Percentiles rank a stretch among this genome's conserved stretches.
Evolutionary conservation across 2,797 vertebrate species (phyloP).

Genomic region (Pangasius macronema): DNA sequence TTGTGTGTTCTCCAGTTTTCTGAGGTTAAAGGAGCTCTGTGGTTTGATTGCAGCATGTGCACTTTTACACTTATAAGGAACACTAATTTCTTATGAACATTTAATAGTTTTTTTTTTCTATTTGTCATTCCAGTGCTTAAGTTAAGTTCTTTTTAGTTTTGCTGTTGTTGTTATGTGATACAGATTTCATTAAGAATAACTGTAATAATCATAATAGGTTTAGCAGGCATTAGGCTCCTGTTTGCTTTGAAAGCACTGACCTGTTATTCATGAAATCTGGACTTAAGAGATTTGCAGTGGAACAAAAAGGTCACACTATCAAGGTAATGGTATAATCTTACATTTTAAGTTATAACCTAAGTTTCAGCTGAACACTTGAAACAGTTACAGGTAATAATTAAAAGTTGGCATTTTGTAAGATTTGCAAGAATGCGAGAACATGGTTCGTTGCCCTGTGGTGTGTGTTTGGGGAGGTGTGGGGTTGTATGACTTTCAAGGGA

Average conservation of each 20-base stretch:
- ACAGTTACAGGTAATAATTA: not conserved
- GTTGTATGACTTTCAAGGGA: not conserved
- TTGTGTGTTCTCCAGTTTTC: not conserved
- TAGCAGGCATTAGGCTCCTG: not conserved
- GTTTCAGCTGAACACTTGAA: not conserved
- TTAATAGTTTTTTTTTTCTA: not conserved
- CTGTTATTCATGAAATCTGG: not conserved
- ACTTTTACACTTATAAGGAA: not conserved
- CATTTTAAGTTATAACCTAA: not conserved
- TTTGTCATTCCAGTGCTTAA: not conserved
- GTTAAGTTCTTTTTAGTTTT: not conserved
- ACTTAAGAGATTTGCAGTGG: not conserved
- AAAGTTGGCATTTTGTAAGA: not conserved
- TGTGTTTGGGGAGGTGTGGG: conserved; percentile 19
- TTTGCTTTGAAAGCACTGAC: not conserved
- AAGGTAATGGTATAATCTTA: not conserved
- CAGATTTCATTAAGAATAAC: not conserved
- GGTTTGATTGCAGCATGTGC: not conserved
- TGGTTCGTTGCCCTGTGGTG: conserved; percentile 66
- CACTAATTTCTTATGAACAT: not conserved
- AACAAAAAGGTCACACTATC: not conserved
- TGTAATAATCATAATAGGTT: not conserved
- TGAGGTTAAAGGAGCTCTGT: not conserved
- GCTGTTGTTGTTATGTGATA: not conserved
- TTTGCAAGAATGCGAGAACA: conserved; percentile 19